A percentile compares a stretch with the other conserved stretches of the same genome.
These are phyloP conservation scores for Thrips palmi DNA, from an alignment of 1,140 invertebrate species.

Conservation along the genomic window DNA sequence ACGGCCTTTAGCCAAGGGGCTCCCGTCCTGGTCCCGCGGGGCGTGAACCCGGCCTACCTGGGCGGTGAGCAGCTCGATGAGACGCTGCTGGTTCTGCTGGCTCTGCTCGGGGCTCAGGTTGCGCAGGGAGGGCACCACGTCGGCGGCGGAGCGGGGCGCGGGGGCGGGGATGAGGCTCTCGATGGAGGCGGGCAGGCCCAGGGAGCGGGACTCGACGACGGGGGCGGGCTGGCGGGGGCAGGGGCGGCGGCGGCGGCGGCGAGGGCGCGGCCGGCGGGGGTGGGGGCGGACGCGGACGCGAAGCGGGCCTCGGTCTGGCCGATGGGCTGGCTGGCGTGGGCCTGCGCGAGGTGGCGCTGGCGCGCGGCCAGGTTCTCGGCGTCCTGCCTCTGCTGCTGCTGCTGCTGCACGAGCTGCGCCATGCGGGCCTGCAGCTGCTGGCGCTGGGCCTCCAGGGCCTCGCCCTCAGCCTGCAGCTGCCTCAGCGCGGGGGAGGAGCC, in stretches of 20 bases:
- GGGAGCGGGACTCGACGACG: background rate
- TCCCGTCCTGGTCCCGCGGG: too few species aligned
- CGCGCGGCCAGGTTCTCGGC: too few species aligned
- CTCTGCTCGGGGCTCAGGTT: slow-evolving; percentile 22
- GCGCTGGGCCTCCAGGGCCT: too few species aligned
- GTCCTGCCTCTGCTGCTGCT: too few species aligned
- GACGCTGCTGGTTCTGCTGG: slow-evolving; percentile 27
- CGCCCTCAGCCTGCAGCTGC: too few species aligned
- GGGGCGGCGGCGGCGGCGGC: background rate
- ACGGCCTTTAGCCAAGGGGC: background rate
- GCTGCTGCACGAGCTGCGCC: too few species aligned
- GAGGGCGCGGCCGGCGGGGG: background rate
- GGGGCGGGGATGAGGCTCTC: background rate
- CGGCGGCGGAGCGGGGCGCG: slow-evolving; percentile 10
- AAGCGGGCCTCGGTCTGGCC: slow-evolving; percentile 3
- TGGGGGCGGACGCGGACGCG: background rate
- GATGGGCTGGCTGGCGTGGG: too few species aligned
- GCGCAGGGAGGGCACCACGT: slow-evolving; percentile 20
- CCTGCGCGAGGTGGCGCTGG: too few species aligned
- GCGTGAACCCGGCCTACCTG: too few species aligned
- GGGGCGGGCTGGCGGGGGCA: background rate
- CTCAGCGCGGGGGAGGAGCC: slow-evolving; percentile 13
- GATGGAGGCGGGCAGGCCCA: background rate
- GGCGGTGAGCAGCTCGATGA: slow-evolving; percentile 30
- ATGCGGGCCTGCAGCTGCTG: too few species aligned